Conservation (phyloP, 2,888 invertebrate species). For the Hartigia nigra region DNA sequence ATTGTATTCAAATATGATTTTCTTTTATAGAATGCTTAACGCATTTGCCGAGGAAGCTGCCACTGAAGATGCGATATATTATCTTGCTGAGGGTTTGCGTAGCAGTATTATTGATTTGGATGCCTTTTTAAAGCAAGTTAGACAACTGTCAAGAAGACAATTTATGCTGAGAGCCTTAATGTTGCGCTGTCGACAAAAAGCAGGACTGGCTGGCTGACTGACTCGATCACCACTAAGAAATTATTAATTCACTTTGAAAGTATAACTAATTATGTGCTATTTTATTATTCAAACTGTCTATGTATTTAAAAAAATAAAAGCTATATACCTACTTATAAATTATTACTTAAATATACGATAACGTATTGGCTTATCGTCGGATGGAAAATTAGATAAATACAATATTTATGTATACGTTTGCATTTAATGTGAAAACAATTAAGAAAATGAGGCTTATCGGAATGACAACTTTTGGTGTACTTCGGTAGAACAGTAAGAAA, state of each 20-base stretch:
- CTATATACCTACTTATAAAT: slow-evolving; percentile 11
- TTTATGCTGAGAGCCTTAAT: slow-evolving; percentile 95
- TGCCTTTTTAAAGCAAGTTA: slow-evolving; percentile 95
- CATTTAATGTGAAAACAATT: slow-evolving; percentile 20
- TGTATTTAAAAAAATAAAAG: slow-evolving; percentile 19
- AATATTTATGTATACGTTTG: slow-evolving; percentile 8
- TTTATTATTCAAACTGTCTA: slow-evolving; percentile 31
- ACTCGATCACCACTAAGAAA: not conserved
- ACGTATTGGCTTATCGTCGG: not conserved
- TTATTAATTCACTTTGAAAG: slow-evolving; percentile 16
- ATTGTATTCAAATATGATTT: slow-evolving; percentile 9
- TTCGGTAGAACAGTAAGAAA: not conserved
- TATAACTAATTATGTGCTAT: slow-evolving; percentile 31
- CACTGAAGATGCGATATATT: slow-evolving; percentile 97
- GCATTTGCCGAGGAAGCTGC: slow-evolving; percentile 98
- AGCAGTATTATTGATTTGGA: slow-evolving; percentile 95
- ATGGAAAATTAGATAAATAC: slow-evolving; percentile 12
- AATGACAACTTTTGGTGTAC: slow-evolving; percentile 1
- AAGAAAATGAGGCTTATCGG: slow-evolving; percentile 12
- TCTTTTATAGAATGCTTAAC: slow-evolving; percentile 79
- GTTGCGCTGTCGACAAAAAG: slow-evolving; percentile 96
- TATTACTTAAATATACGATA: slow-evolving; percentile 2
- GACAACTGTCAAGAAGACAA: slow-evolving; percentile 93
- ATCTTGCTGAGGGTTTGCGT: slow-evolving; percentile 94
- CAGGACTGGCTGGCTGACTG: slow-evolving; percentile 80